phyloP scores from a whole-genome alignment of 2,888 invertebrate genomes.

The Periphyllus acericola region DNA sequence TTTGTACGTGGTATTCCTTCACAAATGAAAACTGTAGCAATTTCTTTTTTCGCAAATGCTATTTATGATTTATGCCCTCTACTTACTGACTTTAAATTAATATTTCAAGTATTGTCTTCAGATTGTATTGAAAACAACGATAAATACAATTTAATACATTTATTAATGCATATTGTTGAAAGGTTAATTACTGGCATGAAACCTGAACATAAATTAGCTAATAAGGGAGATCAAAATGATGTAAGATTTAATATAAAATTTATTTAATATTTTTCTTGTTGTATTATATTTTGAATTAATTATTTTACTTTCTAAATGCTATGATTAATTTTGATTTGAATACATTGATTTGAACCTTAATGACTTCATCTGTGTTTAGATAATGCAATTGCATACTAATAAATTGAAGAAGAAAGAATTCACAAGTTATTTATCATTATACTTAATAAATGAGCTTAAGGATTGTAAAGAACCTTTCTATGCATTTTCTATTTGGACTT shows the following conservation, averaged over 20 bases:
- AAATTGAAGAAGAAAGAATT: slow-evolving; percentile 44
- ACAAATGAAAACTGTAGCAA: not conserved
- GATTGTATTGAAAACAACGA: slow-evolving; percentile 34
- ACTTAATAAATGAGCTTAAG: slow-evolving; percentile 42
- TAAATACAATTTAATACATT: slow-evolving; percentile 21
- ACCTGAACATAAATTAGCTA: slow-evolving; percentile 13
- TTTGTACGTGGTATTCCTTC: slow-evolving; percentile 28
- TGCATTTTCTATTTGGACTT: slow-evolving; percentile 43
- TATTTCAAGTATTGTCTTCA: slow-evolving; percentile 36
- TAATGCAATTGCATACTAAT: slow-evolving; percentile 17
- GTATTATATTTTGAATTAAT: too few species aligned
- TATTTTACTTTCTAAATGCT: too few species aligned
- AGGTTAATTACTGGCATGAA: slow-evolving; percentile 31
- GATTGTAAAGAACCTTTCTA: slow-evolving; percentile 30
- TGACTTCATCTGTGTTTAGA: not conserved
- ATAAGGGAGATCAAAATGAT: slow-evolving; percentile 21
- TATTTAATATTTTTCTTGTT: too few species aligned
- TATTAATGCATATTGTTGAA: slow-evolving; percentile 37
- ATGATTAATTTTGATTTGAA: too few species aligned
- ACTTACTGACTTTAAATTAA: slow-evolving; percentile 27
- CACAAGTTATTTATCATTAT: slow-evolving; percentile 17
- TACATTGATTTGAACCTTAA: too few species aligned
- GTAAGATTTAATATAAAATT: slow-evolving; percentile 28
- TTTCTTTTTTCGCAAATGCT: slow-evolving; percentile 18
- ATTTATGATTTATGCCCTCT: slow-evolving; percentile 43